phyloP scores from a whole-genome alignment of 2,113 vertebrate species.

The Tonatia bakeri region DNA sequence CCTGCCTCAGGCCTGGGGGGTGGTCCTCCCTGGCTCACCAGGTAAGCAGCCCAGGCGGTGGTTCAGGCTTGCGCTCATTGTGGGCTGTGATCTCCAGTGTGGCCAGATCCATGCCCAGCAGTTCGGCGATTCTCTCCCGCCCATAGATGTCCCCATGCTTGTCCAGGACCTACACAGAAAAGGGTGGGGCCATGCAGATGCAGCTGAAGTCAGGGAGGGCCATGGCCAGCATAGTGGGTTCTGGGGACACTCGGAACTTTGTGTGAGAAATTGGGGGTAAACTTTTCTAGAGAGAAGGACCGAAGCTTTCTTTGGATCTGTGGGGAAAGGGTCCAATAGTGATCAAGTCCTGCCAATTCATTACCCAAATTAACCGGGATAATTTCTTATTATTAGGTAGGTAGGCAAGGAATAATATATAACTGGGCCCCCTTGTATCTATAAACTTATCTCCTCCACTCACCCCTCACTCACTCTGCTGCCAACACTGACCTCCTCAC shows the following conservation, averaged over 20 bases:
- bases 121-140: slow-evolving; percentile 90
- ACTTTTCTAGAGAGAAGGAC: background rate
- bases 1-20: background rate
- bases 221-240: background rate
- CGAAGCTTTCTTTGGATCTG: background rate
- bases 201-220: rapidly evolving
- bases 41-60: slow-evolving; percentile 87
- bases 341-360: background rate
- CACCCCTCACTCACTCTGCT: background rate
- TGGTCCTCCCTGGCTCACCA: slow-evolving; percentile 77
- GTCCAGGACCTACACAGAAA: slow-evolving; percentile 85
- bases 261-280: background rate
- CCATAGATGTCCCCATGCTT: slow-evolving; percentile 95
- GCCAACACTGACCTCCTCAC: background rate
- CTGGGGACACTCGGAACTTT: background rate
- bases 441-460: background rate
- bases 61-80: slow-evolving; percentile 85
- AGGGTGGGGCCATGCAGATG: background rate
- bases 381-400: background rate
- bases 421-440: background rate
- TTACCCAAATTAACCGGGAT: background rate
- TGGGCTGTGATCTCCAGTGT: slow-evolving; percentile 90
- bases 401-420: background rate
- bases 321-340: background rate
- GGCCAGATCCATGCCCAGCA: slow-evolving; percentile 92